A percentile compares a stretch with the other conserved stretches of the same genome.
phyloP scores from a whole-genome alignment of 2,888 invertebrate genomes.

The Pomacea canaliculata region DNA sequence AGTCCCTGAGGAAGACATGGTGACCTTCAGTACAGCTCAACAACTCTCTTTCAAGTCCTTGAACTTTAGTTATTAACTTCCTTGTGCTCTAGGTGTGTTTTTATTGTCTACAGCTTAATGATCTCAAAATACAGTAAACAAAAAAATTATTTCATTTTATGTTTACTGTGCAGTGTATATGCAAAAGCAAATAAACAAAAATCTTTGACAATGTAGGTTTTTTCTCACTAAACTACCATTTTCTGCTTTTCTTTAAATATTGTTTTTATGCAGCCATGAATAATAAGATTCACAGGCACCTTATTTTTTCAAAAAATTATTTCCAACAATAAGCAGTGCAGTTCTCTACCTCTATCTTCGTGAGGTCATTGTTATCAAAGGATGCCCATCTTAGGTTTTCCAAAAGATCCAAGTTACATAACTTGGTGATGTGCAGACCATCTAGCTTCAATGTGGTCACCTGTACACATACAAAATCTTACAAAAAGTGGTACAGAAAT shows the following conservation, averaged over 20 bases:
- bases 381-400: constrained; percentile 68
- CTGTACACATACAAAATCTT: constrained; percentile 43
- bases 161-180: no score
- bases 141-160: no score
- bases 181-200: no score
- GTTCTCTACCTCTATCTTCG: constrained; percentile 64
- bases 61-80: not conserved
- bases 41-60: no score
- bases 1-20: constrained; percentile 56
- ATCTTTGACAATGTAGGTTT: no score
- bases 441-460: constrained; percentile 67
- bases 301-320: no score
- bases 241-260: no score
- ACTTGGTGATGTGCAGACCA: constrained; percentile 65
- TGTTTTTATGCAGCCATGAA: no score
- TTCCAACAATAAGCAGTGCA: no score
- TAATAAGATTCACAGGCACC: no score
- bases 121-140: not conserved
- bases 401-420: constrained; percentile 66
- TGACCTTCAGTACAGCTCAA: no score
- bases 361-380: constrained; percentile 69
- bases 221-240: no score
- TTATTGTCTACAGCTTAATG: not conserved
- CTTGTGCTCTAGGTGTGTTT: not conserved
- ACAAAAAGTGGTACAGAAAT: not conserved